phyloP scores from a whole-genome alignment of 2,888 invertebrate species.

The Ceratothoa steindachneri region DNA sequence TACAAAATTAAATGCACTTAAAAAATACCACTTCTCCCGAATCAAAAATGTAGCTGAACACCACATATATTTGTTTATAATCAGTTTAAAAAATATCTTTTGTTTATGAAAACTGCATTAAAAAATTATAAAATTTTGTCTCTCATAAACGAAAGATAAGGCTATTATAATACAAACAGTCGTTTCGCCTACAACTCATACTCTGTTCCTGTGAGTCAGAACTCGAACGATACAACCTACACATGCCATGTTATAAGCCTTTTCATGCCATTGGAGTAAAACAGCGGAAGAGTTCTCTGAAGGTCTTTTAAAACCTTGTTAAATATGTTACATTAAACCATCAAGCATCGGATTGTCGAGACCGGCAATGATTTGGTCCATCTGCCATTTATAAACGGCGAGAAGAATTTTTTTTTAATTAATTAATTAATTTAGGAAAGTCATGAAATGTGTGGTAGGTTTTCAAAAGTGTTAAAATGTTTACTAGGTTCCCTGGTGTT shows the following conservation, averaged over 20 bases:
- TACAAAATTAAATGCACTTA: too few species aligned
- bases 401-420: too few species aligned
- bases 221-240: constrained; percentile 89
- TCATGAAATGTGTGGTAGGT: too few species aligned
- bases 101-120: too few species aligned
- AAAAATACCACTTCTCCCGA: too few species aligned
- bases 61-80: too few species aligned
- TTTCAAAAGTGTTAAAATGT: too few species aligned
- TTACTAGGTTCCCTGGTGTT: too few species aligned
- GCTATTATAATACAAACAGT: background rate
- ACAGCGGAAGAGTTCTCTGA: constrained; percentile 73
- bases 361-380: constrained; percentile 79
- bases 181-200: constrained; percentile 54
- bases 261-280: constrained; percentile 92
- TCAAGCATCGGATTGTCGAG: constrained; percentile 77
- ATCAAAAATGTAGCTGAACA: too few species aligned
- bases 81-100: too few species aligned
- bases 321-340: constrained; percentile 95
- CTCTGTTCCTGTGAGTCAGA: constrained; percentile 83
- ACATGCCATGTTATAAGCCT: constrained; percentile 82
- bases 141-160: background rate
- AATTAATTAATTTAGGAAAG: too few species aligned
- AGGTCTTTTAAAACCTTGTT: constrained; percentile 62
- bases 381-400: constrained; percentile 86
- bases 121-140: constrained; percentile 7